phyloP scores from a whole-genome alignment of 2,113 vertebrate genomes.

The Triplophysa dalaica region DNA sequence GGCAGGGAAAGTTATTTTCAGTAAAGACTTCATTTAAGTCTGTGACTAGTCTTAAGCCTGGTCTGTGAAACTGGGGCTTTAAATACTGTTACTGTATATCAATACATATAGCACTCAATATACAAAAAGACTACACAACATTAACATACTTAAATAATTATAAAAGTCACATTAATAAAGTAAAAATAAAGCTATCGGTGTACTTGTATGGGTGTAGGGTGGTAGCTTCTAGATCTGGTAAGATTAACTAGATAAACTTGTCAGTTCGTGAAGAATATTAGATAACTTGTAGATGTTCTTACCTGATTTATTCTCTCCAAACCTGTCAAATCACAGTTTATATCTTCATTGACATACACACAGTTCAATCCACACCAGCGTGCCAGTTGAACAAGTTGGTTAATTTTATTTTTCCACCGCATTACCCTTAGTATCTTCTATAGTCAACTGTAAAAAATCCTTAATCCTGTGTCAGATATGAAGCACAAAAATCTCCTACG shows the following conservation, averaged over 20 bases:
- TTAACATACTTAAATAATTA: too few species aligned
- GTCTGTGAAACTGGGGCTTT: too few species aligned
- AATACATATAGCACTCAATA: too few species aligned
- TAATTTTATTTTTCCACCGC: constrained; percentile 18
- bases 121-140: too few species aligned
- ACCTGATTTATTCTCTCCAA: constrained; percentile 22
- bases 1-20: too few species aligned
- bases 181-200: too few species aligned
- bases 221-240: neutral
- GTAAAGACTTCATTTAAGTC: too few species aligned
- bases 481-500: neutral
- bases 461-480: neutral
- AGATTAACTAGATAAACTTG: neutral
- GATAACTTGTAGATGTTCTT: neutral
- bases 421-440: constrained; percentile 31
- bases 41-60: too few species aligned
- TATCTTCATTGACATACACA: neutral
- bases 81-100: too few species aligned
- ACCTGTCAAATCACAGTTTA: neutral
- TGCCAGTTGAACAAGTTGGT: constrained; percentile 23
- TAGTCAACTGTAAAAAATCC: neutral
- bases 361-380: constrained; percentile 23
- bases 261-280: neutral
- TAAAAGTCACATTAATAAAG: too few species aligned
- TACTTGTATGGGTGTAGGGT: neutral